Percentiles rank a stretch among this genome's conserved stretches.
Evolutionary conservation across 2,113 vertebrate genomes (phyloP).

Genomic region (Phylloscopus whistleri): DNA sequence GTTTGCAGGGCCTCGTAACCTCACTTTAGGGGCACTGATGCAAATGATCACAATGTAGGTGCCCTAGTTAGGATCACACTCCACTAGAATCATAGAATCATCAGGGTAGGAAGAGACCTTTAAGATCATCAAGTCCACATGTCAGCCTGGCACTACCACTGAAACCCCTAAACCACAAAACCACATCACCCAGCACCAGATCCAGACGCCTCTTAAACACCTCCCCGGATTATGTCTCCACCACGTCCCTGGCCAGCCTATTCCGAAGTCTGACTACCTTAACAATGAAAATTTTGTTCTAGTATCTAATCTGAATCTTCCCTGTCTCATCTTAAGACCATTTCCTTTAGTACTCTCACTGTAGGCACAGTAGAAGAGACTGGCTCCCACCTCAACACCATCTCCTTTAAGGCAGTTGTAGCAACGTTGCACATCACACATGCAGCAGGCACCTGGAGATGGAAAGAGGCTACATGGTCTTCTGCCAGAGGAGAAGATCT

Average conservation of each 20-base stretch:
- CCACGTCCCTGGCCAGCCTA: background rate
- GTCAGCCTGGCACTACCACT: background rate
- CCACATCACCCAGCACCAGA: background rate
- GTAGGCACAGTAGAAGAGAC: background rate
- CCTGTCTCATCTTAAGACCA: background rate
- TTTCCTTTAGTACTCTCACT: background rate
- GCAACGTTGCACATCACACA: fast-evolving
- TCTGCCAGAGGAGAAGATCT: background rate
- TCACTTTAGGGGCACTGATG: background rate
- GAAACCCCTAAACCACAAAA: background rate
- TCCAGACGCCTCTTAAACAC: background rate
- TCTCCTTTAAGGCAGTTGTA: background rate
- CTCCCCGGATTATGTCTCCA: background rate
- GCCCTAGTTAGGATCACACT: background rate
- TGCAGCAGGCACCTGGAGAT: background rate
- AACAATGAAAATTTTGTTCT: background rate
- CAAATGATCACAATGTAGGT: background rate
- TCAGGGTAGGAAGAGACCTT: background rate
- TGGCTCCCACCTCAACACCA: no score
- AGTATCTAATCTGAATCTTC: background rate
- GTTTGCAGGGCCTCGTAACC: background rate
- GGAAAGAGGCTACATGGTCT: background rate
- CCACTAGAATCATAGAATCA: background rate
- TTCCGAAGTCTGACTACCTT: background rate
- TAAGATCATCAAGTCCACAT: background rate